Evolutionary conservation across 1,140 invertebrate genomes (phyloP), one percentile per base, ranked within the genome.

Genomic region (Drosophila novamexicana): DNA sequence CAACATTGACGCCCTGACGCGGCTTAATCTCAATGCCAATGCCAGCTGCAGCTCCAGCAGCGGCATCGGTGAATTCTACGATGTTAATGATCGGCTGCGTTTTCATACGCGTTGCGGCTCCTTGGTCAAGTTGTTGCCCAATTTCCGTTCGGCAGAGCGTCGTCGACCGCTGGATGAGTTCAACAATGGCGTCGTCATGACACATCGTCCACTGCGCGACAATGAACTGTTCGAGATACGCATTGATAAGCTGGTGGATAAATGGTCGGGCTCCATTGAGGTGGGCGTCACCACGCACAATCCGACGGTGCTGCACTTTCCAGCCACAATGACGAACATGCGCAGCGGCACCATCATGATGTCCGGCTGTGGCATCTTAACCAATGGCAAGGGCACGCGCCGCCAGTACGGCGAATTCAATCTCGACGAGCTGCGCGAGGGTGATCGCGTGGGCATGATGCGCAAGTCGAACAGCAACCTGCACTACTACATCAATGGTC

Each of bases 311-410:
- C 93, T 99, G 63, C 96, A 98, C 50, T 98, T 98, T 93, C 98
- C 98, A 29, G 97, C 97, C 1, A 99, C 98, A 10, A 98, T 99
- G 98, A 99, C 98, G 1, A 98, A 99, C 92, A 97, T 99, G 96
- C 94, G 97, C 64, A 97, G 96, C 12, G 98, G 98, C 1, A 98
- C 98, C 2, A 98, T 98, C 4, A 98, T 99, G 97, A 98, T 99
- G 97, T 98, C 97, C 40, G 98, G 98, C 1, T 98, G 97, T 93
- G 98, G 98, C 42, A 98, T 99, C 78, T 93, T 98, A 4, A 97
- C 97, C 7, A 98, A 98, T 93, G 98, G 98, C 3, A 98, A 98
- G 93, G 97, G 97, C 4, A 98, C 97, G 1, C 95, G 97, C 66
- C 94, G 97, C 36, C 97, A 98, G 92, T 99, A 99, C 93, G 98